Evolutionary conservation across 2,797 vertebrate genomes (phyloP).

Genomic region (Oreortyx pictus): DNA sequence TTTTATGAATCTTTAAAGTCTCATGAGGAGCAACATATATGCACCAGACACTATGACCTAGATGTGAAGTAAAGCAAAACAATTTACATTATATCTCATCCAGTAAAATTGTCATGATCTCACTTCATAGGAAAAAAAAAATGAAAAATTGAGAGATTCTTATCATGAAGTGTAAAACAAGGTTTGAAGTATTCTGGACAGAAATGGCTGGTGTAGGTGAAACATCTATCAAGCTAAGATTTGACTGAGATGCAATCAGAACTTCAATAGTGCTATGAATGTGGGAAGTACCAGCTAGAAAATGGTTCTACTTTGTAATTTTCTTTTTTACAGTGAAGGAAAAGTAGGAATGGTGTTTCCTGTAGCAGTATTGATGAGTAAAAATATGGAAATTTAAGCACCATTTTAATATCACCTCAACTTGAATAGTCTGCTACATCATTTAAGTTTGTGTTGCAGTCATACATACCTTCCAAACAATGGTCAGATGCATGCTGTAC

Average conservation of each 20-base stretch:
- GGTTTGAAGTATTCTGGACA: not conserved
- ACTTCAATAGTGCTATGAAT: not conserved
- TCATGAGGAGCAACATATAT: not conserved
- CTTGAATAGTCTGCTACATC: not conserved
- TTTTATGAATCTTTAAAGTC: not conserved
- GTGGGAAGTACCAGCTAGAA: not conserved
- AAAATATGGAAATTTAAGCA: not conserved
- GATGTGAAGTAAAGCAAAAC: not conserved
- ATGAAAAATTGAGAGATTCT: not conserved
- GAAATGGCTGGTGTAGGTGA: not conserved
- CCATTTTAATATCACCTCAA: not conserved
- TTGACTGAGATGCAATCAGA: not conserved
- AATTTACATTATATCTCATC: not conserved
- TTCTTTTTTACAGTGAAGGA: not conserved
- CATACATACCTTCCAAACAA: not conserved
- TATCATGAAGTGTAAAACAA: not conserved
- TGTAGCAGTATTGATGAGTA: not conserved
- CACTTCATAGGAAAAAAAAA: not conserved
- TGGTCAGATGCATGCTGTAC: not conserved
- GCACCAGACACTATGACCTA: not conserved
- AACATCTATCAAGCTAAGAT: not conserved
- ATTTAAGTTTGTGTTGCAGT: not conserved
- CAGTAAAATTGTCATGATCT: not conserved
- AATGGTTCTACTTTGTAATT: not conserved
- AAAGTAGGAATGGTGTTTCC: not conserved